Evolutionary conservation across 2,113 vertebrate species (phyloP).

Genomic region (Spea bombifrons): DNA sequence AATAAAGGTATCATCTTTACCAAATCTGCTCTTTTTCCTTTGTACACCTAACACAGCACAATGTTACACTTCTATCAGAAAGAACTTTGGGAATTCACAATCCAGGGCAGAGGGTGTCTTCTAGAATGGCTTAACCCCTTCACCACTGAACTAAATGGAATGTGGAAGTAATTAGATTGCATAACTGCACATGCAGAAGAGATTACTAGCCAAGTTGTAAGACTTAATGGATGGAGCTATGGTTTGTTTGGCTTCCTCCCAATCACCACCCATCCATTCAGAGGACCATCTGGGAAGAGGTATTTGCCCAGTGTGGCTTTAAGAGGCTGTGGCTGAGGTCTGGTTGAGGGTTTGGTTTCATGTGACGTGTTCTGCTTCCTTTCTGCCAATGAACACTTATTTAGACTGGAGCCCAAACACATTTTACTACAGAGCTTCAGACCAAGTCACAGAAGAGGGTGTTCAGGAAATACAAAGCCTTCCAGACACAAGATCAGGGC

Average conservation of each 20-base stretch:
- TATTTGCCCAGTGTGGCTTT: constrained; percentile 10
- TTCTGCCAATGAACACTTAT: constrained; percentile 49
- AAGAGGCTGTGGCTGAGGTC: constrained; percentile 30
- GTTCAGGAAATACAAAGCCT: constrained; percentile 8
- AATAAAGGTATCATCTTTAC: too few species aligned
- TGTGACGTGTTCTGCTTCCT: constrained; percentile 49
- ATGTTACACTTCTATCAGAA: too few species aligned
- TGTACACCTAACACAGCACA: too few species aligned
- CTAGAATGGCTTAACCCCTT: background rate
- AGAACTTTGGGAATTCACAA: background rate
- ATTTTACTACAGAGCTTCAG: constrained; percentile 46
- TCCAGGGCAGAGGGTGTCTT: background rate
- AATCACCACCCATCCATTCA: constrained; percentile 31
- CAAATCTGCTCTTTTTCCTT: too few species aligned
- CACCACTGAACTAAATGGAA: background rate
- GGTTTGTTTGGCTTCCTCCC: constrained; percentile 24
- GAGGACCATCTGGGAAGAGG: constrained; percentile 2
- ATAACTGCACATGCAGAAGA: constrained; percentile 13
- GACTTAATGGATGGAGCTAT: constrained; percentile 4
- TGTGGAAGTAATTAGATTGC: background rate
- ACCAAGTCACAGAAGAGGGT: constrained; percentile 16
- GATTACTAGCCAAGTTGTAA: background rate
- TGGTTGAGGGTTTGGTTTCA: constrained; percentile 68
- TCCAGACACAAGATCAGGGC: constrained; percentile 8
- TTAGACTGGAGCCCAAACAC: constrained; percentile 52